Percentiles rank a stretch among this genome's conserved stretches.
Conservation (phyloP, 1,140 invertebrate species). For the Medauroidea extradentata region DNA sequence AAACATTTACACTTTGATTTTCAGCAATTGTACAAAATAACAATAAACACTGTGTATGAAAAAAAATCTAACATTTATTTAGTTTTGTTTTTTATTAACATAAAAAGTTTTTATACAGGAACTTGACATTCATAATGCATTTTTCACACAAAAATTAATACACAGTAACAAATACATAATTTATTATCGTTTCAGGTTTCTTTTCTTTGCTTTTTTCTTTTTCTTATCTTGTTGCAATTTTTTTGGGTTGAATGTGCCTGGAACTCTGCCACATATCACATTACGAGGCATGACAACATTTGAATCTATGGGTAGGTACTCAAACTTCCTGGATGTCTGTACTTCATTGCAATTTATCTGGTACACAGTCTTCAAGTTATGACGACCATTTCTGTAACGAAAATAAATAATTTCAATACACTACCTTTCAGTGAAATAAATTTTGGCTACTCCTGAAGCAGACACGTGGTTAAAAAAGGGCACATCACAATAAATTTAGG, state of each 20-base stretch:
- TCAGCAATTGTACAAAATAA: too few relatives aligned
- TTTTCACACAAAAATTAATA: too few relatives aligned
- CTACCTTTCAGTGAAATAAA: not conserved
- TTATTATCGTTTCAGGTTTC: too few relatives aligned
- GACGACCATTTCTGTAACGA: slow-evolving; percentile 25
- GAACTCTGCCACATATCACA: slow-evolving; percentile 24
- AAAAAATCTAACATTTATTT: too few relatives aligned
- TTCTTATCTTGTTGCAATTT: not conserved
- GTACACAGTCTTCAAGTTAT: slow-evolving; percentile 30
- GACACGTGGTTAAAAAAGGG: too few relatives aligned
- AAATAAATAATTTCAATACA: slow-evolving; percentile 5
- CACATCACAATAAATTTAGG: too few relatives aligned
- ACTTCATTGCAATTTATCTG: slow-evolving; percentile 19
- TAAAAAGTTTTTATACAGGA: too few relatives aligned
- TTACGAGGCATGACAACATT: slow-evolving; percentile 35
- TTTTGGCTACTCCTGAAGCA: not conserved
- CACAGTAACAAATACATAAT: too few relatives aligned
- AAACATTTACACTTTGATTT: too few relatives aligned
- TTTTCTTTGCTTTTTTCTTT: slow-evolving; percentile 4
- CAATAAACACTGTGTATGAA: too few relatives aligned
- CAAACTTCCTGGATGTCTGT: slow-evolving; percentile 1
- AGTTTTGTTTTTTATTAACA: too few relatives aligned
- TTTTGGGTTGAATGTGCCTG: slow-evolving; percentile 36
- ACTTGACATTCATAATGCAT: too few relatives aligned
- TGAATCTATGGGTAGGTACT: slow-evolving; percentile 37